A percentile compares a stretch with the other conserved stretches of the same genome.
phyloP scores from a whole-genome alignment of 35 echinoderm and acorn worm genomes.

The Heliocidaris tuberculata region DNA sequence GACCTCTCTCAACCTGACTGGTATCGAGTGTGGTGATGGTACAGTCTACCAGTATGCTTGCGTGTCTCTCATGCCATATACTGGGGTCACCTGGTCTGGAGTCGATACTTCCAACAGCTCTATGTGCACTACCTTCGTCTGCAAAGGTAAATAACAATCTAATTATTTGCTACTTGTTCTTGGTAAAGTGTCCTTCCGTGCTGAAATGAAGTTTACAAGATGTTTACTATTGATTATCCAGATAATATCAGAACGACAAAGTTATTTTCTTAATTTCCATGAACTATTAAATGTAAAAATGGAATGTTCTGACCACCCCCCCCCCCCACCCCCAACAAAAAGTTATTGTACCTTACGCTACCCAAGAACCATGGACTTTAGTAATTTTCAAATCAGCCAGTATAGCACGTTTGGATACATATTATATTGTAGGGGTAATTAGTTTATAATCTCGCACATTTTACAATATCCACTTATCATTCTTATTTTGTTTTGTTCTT shows the following conservation, averaged over 20 bases:
- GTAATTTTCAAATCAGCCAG: neutral
- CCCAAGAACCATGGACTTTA: neutral
- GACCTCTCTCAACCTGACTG: constrained; percentile 37
- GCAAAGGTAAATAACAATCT: constrained; percentile 42
- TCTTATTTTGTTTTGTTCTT: neutral
- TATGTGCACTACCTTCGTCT: constrained; percentile 27
- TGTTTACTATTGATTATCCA: neutral
- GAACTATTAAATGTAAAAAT: neutral
- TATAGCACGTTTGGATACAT: neutral
- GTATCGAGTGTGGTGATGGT: constrained; percentile 54
- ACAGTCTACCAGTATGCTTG: constrained; percentile 52
- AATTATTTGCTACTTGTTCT: neutral
- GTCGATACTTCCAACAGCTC: constrained; percentile 56
- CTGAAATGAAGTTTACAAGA: neutral
- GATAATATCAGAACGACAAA: neutral
- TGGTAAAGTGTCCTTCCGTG: neutral
- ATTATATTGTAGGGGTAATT: neutral
- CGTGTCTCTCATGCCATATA: constrained; percentile 42
- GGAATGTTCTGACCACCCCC: neutral
- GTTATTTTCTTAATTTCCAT: neutral
- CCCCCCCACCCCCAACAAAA: too few species aligned
- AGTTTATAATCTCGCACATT: neutral
- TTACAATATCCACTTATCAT: neutral
- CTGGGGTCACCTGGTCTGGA: constrained; percentile 33
- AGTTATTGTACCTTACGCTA: too few species aligned